Evolutionary conservation across 2,113 vertebrate species (phyloP).

Genomic region (Chrysemys picta): DNA sequence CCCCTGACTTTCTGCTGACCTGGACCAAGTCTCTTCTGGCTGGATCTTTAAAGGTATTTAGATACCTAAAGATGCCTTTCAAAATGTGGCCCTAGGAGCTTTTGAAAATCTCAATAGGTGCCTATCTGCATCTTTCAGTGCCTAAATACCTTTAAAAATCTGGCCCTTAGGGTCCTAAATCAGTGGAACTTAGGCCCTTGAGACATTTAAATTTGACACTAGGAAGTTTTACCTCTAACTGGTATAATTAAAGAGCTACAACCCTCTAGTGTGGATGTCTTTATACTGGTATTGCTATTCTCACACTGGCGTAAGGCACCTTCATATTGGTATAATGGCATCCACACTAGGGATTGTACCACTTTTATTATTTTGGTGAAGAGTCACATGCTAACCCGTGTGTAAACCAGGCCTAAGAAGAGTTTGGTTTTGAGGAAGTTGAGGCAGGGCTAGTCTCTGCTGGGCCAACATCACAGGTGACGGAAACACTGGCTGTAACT

Average conservation of each 20-base stretch:
- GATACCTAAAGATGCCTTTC: neutral
- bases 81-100: neutral
- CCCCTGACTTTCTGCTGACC: neutral
- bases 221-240: neutral
- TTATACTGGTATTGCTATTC: neutral
- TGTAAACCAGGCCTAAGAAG: neutral
- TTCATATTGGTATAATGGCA: neutral
- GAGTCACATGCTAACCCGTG: neutral
- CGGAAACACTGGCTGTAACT: neutral
- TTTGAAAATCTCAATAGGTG: neutral
- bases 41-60: neutral
- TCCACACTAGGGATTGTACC: neutral
- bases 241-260: neutral
- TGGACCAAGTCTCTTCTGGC: neutral
- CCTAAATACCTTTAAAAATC: neutral
- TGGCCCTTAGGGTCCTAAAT: neutral
- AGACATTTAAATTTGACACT: neutral
- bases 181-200: neutral
- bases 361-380: neutral
- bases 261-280: neutral
- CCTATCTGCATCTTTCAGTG: neutral
- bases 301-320: neutral
- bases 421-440: neutral
- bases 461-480: neutral
- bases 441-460: neutral